Evolutionary conservation across 2,888 invertebrate genomes (phyloP), one percentile per base, ranked within the genome.

Genomic region (Eueremaeus valkanovi): DNA sequence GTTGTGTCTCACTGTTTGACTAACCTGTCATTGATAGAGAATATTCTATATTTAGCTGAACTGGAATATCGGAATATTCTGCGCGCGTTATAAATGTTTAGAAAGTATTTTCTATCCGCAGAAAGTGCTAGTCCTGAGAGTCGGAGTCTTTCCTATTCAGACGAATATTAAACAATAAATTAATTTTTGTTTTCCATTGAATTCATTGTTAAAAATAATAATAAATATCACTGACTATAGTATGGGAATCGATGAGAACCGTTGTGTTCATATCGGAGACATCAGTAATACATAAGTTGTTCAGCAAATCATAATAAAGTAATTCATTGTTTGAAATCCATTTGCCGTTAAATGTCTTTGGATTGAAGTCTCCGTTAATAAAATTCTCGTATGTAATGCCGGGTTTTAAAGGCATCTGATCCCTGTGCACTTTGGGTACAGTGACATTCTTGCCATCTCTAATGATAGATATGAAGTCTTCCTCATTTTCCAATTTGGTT

Each of bases 311-410:
- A 29, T 51, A 66, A 73, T 51, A 72, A 18, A 72, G 36, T n/a
- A 76, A 45, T 36, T 75, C 73, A 27, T 73, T 36, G 13, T 42
- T 31, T 16, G 73, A 51, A 9, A 79, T 76, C 79, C 79, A 79
- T 58, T 77, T 75, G 21, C 79, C 79, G 73, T 78, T 78, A 66
- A 77, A 79, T 13, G 72, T 75, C 27, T 76, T 76, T 31, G 78
- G 76, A 40, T 61, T 73, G 72, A 79, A 78, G 45, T 72, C 72
- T 42, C 31, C 61, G 29, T 3, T 3, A 24, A 24, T 61, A 16
- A 27, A 61, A 31, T 61, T 31, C 16, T 61, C 61, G 16, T 31
- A 61, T 27, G 61, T 61, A 24, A 61, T 61, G 27, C 16, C 31
- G 6, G n/a, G 61, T 13, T 61, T 31, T 61, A 55, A n/a, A n/a